Base-by-base conservation (phyloP, 2,888 invertebrate species). In the Argyresthia goedartella region DNA sequence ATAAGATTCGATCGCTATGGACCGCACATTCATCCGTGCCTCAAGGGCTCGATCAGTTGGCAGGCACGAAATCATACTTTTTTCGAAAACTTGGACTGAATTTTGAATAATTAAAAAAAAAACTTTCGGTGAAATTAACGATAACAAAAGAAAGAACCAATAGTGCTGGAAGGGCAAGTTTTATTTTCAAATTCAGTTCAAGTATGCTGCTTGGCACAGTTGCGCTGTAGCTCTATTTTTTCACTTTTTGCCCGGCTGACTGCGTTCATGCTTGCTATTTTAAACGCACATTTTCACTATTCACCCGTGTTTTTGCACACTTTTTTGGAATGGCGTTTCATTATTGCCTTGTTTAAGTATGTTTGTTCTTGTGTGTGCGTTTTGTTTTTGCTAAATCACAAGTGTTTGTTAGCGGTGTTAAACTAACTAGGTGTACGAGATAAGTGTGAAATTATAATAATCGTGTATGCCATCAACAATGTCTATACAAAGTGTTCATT, bases 1-100 rank as follows among this genome's bases (percentile, higher is more conserved):
- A 94, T 72, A 95, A 95, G 89, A 95, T 96, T 80, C 93, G 94
- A 70, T 95, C 95, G 47, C 87, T 96, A 57, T 95, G 95, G 95
- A 93, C 91, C 62, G 91, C 91, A 60, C 93, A 93, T 70, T 90
- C 92, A 51, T 91, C 91, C 57, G 91, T 91, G 59, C 89, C 92
- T 56, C 92, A 91, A 76, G 95, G 95, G 66, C 89, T 95, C 68
- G 95, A 95, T 88, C 94, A 94, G 79, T 88, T 95, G 67, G 89
- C 93, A 93, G 86, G 86, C 86, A 86, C 81, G 82, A 70, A 72
- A 53, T 90, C 50, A 50, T 51, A 53, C 52, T 59, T 65, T 63
- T 66, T 63, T 60, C 51, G 59, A 66, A 72, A 73, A 76, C 76
- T 73, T 78, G 70, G 72, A 73, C 70, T 71, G 60, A 57, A 64